These are phyloP conservation scores for Drepanosiphum platanoidis DNA, from an alignment of 2,888 invertebrate genomes.

Conservation along the genomic window DNA sequence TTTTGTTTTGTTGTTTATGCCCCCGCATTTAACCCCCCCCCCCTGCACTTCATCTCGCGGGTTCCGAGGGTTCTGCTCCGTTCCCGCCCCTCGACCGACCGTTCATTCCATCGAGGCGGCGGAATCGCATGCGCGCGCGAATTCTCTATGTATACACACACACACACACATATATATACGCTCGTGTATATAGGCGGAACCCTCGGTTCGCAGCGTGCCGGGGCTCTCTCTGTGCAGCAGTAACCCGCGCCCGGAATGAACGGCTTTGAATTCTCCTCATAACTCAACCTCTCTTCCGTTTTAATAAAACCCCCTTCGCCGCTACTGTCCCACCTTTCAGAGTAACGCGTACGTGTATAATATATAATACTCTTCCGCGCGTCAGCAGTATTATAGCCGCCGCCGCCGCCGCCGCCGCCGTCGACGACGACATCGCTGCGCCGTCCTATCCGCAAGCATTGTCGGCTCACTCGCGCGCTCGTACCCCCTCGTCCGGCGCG, in stretches of 20 bases:
- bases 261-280: slow-evolving; percentile 58
- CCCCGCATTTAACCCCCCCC: too few relatives aligned
- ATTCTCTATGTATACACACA: neutral
- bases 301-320: slow-evolving; percentile 58
- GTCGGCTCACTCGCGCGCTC: too few relatives aligned
- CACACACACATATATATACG: neutral
- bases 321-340: neutral
- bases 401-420: too few relatives aligned
- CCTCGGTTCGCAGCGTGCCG: slow-evolving; percentile 18
- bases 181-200: slow-evolving; percentile 15
- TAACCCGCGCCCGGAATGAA: slow-evolving; percentile 35
- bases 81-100: neutral
- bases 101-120: too few relatives aligned
- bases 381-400: neutral
- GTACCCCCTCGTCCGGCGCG: neutral
- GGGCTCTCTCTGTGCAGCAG: neutral
- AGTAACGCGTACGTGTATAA: neutral
- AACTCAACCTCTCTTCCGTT: slow-evolving; percentile 48
- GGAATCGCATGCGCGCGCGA: too few relatives aligned
- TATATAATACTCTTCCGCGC: neutral
- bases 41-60: neutral
- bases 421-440: too few relatives aligned
- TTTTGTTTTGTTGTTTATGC: too few relatives aligned
- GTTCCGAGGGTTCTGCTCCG: neutral
- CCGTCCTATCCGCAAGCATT: too few relatives aligned